phyloP scores from a whole-genome alignment of 2,888 invertebrate genomes.

The Pyrrhopygopsis socrates region DNA sequence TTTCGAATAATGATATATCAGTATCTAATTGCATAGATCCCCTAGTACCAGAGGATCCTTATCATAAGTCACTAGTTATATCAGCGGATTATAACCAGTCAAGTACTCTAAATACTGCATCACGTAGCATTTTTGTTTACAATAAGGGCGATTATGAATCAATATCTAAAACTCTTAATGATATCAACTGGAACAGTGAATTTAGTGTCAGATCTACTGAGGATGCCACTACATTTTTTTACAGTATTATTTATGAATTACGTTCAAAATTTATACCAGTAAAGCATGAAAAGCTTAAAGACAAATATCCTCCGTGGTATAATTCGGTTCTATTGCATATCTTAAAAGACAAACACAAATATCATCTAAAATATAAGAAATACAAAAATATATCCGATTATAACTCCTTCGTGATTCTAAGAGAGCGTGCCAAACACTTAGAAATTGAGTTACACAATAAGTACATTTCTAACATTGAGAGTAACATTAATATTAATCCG shows the following conservation, averaged over 20 bases:
- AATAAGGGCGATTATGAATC: neutral
- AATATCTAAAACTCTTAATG: neutral
- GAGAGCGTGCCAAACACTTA: slow-evolving; percentile 5
- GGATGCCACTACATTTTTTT: neutral
- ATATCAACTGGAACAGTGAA: neutral
- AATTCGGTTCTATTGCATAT: neutral
- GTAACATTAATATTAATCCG: neutral
- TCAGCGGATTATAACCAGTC: neutral
- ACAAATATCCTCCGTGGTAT: neutral
- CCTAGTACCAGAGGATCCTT: neutral
- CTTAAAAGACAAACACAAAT: neutral
- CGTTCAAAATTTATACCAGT: slow-evolving; percentile 2
- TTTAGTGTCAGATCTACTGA: neutral
- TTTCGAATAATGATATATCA: slow-evolving; percentile 20
- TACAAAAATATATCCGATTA: slow-evolving; percentile 7
- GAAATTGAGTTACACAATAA: neutral
- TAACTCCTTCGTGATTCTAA: neutral
- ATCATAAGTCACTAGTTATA: neutral
- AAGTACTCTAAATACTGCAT: neutral
- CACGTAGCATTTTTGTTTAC: neutral
- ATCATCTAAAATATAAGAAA: slow-evolving; percentile 1
- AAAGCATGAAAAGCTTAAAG: neutral
- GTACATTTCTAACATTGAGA: neutral
- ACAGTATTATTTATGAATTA: neutral
- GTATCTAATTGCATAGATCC: neutral